These are phyloP conservation scores for Lepilemur ruficaudatus DNA, from an alignment of 2,797 vertebrate genomes.

Conservation along the genomic window DNA sequence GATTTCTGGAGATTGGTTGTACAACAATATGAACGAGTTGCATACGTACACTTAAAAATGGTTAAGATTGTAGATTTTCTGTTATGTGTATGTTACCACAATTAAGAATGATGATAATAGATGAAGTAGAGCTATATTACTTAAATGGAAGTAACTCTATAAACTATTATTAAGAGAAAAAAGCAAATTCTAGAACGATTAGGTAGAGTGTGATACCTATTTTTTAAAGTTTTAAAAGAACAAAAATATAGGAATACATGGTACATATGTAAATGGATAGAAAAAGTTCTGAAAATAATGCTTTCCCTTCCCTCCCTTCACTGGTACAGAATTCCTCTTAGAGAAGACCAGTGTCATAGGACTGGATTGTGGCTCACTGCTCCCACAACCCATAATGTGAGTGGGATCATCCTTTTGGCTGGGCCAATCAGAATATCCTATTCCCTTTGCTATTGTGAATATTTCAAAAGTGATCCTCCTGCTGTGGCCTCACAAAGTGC, in stretches of 20 bases:
- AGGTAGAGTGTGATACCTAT: neutral
- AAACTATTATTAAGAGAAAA: neutral
- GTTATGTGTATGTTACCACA: neutral
- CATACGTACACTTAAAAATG: neutral
- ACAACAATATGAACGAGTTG: neutral
- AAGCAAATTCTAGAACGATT: neutral
- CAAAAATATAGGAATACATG: neutral
- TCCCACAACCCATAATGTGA: neutral
- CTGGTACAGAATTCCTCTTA: neutral
- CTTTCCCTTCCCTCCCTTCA: neutral
- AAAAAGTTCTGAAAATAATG: neutral
- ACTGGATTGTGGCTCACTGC: neutral
- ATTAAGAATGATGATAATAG: neutral
- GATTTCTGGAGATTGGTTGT: neutral
- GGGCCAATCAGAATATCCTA: neutral
- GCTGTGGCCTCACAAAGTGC: too few relatives aligned
- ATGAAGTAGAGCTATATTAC: neutral
- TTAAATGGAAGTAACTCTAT: neutral
- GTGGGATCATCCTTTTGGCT: neutral
- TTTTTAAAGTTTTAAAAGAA: neutral
- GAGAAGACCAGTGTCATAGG: neutral
- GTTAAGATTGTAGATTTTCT: neutral
- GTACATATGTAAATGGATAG: neutral
- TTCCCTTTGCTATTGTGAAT: neutral
- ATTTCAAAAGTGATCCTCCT: neutral